Evolutionary conservation across 2,888 invertebrate species (phyloP), one percentile per base, ranked within the genome.

Genomic region (Tipula confusa): DNA sequence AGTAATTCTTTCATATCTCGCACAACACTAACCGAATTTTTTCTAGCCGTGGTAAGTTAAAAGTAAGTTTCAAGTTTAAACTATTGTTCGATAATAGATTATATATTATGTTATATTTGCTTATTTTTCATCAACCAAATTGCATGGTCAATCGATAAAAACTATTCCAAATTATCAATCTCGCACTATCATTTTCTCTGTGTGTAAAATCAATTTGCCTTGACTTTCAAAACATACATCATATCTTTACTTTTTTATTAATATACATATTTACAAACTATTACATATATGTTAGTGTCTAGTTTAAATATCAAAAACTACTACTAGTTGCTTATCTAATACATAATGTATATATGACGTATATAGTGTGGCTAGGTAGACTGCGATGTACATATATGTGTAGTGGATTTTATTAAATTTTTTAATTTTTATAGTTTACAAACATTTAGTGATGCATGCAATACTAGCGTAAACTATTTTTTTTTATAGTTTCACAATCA

Each of bases 31-130:
- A 64, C 64, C 18, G 6, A 24, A 24, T 64, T 9, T 64, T 9
- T 64, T 64, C 24, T 64, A 64, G 64, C 64, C 64, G 64, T 64
- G 64, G 64, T 64, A 64, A 64, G 64, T 64, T 64, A 24, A 64
- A 64, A 18, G 64, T 64, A 64, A 64, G 24, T 64, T 64, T 64
- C 24, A 24, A 18, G 24, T 64, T n/a, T 24, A 64, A 1, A 64
- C 18, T 9, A 64, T 13, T 64, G 64, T 64, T 64, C 64, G 18
- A 24, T 7, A n/a, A 64, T 64, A 64, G 64, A 24, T 24, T 64
- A 64, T 64, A 64, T 18, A 24, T 24, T 64, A 24, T 64, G 18
- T 64, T 64, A 43, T 38, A 48, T 1, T 64, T 64, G 64, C 64
- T 64, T 64, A 9, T 9, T 64, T 64, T 24, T 1, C 18, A 64